Evolutionary conservation across 2,888 invertebrate species (phyloP), one percentile per base, ranked within the genome.

Genomic region (Scaptomyza caliginosa): DNA sequence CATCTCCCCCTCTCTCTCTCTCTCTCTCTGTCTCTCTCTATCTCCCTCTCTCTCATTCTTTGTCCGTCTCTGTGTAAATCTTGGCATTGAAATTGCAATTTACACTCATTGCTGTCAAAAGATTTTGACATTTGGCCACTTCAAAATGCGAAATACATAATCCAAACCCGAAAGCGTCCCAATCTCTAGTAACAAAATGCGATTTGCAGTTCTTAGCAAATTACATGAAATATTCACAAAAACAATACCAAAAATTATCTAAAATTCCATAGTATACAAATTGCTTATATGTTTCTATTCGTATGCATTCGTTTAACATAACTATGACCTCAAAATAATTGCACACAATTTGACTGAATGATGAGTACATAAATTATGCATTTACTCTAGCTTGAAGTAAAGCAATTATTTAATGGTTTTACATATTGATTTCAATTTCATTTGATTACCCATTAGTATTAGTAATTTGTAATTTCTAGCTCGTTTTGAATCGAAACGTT

Each of bases 401-500:
- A 58, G 72, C 73, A 77, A 76, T 73, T 73, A 77, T 74, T 62
- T 67, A 19, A 45, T 58, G 67, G 73, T 51, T 38, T 28, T 23
- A 50, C 8, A 26, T 32, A 24, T 30, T 55, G 17, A 39, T 32
- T 19, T 54, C 1, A 24, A 65, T 56, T 71, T 66, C 17, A 43
- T 48, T 50, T 65, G 39, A 49, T 50, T 65, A 40, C 45, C 40
- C 38, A 64, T 81, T 66, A 66, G 55, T 57, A 6, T 69, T 58
- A 64, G 58, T 83, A 65, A 34, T 34, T 55, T 42, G 76, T 86
- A 86, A 86, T 81, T 77, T 64, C 70, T 69, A 72, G 86, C 80
- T 86, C 73, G 86, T 83, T 83, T 83, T 83, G 70, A 62, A 63
- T 86, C 74, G 71, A 84, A 80, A 77, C 34, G 48, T 74, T 74